These are phyloP conservation scores for Forpus xanthops DNA, from an alignment of 2,797 vertebrate species.

Conservation along the genomic window DNA sequence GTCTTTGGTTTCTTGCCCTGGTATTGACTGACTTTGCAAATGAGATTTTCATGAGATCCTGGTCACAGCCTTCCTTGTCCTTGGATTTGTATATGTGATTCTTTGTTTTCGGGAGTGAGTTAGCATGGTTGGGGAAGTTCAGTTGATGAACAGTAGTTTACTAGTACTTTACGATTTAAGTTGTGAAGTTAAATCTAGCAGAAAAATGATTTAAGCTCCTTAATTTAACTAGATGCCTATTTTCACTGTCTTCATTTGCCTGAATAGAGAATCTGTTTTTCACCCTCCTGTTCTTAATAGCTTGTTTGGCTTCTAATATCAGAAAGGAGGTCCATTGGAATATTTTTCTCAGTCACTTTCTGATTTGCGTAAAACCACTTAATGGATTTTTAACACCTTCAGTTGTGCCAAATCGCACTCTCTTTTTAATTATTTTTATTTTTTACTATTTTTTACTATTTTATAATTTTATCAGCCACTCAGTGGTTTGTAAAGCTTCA, in stretches of 20 bases:
- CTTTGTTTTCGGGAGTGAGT: neutral
- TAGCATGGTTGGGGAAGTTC: neutral
- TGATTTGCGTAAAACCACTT: neutral
- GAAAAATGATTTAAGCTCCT: neutral
- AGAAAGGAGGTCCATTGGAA: neutral
- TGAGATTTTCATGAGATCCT: neutral
- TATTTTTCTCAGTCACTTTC: neutral
- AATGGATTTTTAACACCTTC: neutral
- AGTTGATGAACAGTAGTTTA: neutral
- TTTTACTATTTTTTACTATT: neutral
- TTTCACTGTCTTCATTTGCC: neutral
- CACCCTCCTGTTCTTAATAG: neutral
- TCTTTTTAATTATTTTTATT: neutral
- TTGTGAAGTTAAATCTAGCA: neutral
- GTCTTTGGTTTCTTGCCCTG: neutral
- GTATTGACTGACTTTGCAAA: neutral
- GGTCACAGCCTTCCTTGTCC: neutral
- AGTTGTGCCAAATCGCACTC: neutral
- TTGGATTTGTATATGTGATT: neutral
- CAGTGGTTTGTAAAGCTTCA: neutral
- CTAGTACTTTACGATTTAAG: neutral
- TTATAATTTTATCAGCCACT: neutral
- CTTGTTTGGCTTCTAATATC: neutral
- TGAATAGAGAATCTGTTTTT: neutral
- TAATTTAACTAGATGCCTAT: neutral